Base-by-base conservation (phyloP, 2,888 invertebrate species). In the Drosophila monieri region DNA sequence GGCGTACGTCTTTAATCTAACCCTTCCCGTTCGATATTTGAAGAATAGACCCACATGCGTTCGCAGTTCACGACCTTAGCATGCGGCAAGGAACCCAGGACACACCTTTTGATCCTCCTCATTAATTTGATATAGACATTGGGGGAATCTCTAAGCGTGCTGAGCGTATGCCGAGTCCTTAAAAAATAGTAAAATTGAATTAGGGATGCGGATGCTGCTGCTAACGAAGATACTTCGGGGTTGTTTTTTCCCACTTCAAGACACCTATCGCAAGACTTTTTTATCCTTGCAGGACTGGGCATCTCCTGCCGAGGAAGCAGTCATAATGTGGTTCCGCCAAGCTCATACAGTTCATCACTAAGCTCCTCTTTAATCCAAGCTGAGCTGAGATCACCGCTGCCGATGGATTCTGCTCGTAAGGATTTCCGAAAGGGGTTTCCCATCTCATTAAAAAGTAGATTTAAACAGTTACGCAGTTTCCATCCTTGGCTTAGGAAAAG, bases 71-170 rank as follows among this genome's bases (percentile, higher is more conserved):
- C 35, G 79, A 71, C 81, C 27, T 59, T 64, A 77, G 74, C 85
- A 69, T 73, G 76, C 75, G 87, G 54, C 18, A 23, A 21, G 15
- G 18, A 32, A 32, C 32, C 35, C 35, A n/a, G 35, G 35, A 14
- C 12, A 25, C 32, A n/a, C 21, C 41, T 49, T 48, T 30, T 58
- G 52, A 53, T 48, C 53, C 30, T 49, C 30, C 37, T 53, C 76
- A 77, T 87, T 77, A 85, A 85, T 72, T 81, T 79, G 69, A 87
- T 87, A 85, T 78, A 72, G 87, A 81, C 71, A 44, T 55, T 47
- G 52, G 47, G 47, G 39, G 32, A 46, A 47, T 30, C 25, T 6
- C 30, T 53, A 51, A 59, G 80, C 71, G 77, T 85, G 74, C 75
- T 75, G 67, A 66, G 51, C 10, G 15, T 23, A 44, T 6, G 55